phyloP scores from a whole-genome alignment of 2,113 vertebrate genomes.

The Labeo rohita region DNA sequence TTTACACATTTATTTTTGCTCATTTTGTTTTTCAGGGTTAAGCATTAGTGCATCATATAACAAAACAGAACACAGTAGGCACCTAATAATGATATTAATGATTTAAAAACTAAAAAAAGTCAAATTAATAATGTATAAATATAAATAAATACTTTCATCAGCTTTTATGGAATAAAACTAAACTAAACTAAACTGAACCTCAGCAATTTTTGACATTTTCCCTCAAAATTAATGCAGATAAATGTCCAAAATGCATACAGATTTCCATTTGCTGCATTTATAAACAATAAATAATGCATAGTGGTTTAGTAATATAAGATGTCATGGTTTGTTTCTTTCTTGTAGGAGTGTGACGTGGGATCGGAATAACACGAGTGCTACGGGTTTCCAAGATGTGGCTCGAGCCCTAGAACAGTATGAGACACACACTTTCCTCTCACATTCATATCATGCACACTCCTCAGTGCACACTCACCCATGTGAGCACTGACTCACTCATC shows the following conservation, averaged over 20 bases:
- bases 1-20: too few species aligned
- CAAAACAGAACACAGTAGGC: not conserved
- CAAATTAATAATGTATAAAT: not conserved
- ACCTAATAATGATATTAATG: not conserved
- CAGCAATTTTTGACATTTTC: not conserved
- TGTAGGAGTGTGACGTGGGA: slow-evolving; percentile 90
- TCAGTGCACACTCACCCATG: not conserved
- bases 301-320: not conserved
- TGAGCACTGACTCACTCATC: slow-evolving; percentile 18
- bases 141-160: not conserved
- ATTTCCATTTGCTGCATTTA: not conserved
- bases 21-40: too few species aligned
- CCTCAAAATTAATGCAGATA: not conserved
- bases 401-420: slow-evolving; percentile 90
- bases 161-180: not conserved
- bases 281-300: not conserved
- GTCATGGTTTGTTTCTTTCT: slow-evolving; percentile 40
- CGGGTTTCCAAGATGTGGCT: slow-evolving; percentile 89
- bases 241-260: not conserved
- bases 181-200: not conserved
- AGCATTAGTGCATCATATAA: too few species aligned
- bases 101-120: not conserved
- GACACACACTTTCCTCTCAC: slow-evolving; percentile 38
- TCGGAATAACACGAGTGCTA: slow-evolving; percentile 85
- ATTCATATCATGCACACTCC: slow-evolving; percentile 2